phyloP scores from a whole-genome alignment of 2,888 invertebrate species.

The Stenurella melanura region DNA sequence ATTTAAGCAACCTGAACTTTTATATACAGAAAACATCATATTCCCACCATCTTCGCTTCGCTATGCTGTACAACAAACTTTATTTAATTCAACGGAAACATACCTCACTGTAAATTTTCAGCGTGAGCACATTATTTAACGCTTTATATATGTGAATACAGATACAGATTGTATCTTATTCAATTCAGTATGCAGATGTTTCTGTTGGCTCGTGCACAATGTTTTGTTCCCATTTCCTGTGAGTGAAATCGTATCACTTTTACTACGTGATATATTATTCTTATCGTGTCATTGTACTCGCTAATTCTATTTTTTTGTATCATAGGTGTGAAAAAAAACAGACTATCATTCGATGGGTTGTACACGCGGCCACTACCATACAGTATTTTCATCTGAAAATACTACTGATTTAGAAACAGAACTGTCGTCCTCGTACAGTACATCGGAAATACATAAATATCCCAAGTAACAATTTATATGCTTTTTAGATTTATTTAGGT shows the following conservation, averaged over 20 bases:
- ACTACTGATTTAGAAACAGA: too few relatives aligned
- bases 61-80: background rate
- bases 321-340: background rate
- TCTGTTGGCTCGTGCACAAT: constrained; percentile 7
- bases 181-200: constrained; percentile 4
- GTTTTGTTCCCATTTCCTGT: constrained; percentile 7
- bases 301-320: background rate
- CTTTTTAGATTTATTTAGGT: too few relatives aligned
- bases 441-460: too few relatives aligned
- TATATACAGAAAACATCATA: too few relatives aligned
- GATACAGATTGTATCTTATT: constrained; percentile 2
- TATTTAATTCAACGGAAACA: background rate
- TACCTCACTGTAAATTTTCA: background rate
- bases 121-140: constrained; percentile 7
- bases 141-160: background rate
- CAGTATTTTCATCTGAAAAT: too few relatives aligned
- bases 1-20: too few relatives aligned
- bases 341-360: background rate
- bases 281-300: background rate
- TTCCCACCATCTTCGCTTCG: background rate
- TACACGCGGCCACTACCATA: background rate
- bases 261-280: background rate
- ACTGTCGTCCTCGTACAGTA: too few relatives aligned
- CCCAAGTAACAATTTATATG: too few relatives aligned
- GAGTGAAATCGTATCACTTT: background rate